Evolutionary conservation across 2,797 vertebrate species (phyloP), one percentile per base, ranked within the genome.

Genomic region (Eulemur albifrons): DNA sequence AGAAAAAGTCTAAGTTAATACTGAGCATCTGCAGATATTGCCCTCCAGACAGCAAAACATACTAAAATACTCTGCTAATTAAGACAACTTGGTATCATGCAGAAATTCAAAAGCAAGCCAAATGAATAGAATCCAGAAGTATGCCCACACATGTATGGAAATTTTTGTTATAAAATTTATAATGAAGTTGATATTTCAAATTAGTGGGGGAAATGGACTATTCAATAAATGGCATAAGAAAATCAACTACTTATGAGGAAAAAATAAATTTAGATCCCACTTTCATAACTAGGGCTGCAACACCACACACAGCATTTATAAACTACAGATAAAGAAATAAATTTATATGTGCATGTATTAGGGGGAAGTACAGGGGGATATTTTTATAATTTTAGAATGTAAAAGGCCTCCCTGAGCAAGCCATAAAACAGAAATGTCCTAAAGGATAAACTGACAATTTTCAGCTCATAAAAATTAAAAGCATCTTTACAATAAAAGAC

Each of bases 71-170:
- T 95, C 63, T 52, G 13, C 5, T 10, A 76, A 76, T 57, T 54
- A 87, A 92, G 38, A 70, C 7, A 85, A 14, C 4, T 11, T 76
- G 30, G 5, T 63, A 59, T 80, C 61, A 65, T 7, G 25, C n/a
- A 95, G 30, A 91, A 95, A 81, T 48, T 81, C 7, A 85, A 92
- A 81, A 50, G 35, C 15, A 88, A 96, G n/a, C 69, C 72, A 54
- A 20, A 8, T 80, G 8, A 92, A 40, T 21, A 21, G 23, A 84
- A 20, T 61, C 32, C 17, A 48, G 70, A 88, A 48, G 21, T 27
- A 90, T 72, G 35, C 1, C 7, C 77, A 94, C 8, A 67, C 15
- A 81, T 61, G 11, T 7, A 17, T 18, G 23, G 20, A 48, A 30
- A 54, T 79, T 82, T 75, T 77, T 52, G 48, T 12, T 59, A 81